Conservation (phyloP, 2,113 vertebrate genomes). For the Apaloderma vittatum region DNA sequence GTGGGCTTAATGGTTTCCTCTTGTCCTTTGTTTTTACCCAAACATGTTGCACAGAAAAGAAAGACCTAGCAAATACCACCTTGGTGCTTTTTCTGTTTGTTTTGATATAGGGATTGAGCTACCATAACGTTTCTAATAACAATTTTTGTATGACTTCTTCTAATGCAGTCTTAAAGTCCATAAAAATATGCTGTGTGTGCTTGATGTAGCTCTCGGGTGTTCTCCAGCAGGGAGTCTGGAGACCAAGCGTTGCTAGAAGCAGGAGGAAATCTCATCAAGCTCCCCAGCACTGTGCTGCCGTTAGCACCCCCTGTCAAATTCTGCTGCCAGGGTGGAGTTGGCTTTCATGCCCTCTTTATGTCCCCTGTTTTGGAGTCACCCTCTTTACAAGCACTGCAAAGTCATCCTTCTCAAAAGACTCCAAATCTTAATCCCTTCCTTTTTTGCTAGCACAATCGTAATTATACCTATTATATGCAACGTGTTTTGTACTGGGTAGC, state of each 20-base stretch:
- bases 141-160: not conserved
- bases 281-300: not conserved
- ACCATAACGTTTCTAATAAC: not conserved
- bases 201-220: rapidly evolving
- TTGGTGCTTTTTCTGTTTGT: not conserved
- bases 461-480: not conserved
- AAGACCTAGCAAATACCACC: not conserved
- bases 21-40: rapidly evolving
- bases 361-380: not conserved
- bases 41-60: not conserved
- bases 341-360: not conserved
- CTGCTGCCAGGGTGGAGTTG: not conserved
- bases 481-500: not conserved
- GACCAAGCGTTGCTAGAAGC: not conserved
- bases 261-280: not conserved
- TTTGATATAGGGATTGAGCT: not conserved
- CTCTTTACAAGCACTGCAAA: not conserved
- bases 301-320: rapidly evolving
- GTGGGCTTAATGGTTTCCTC: not conserved
- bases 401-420: not conserved
- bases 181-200: not conserved
- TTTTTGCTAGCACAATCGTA: not conserved
- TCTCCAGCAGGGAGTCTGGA: not conserved
- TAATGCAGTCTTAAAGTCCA: not conserved
- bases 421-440: not conserved